Percentiles rank a stretch among this genome's conserved stretches.
These are phyloP conservation scores for Dendroctonus valens DNA, from an alignment of 1,140 invertebrate genomes.

Conservation along the genomic window DNA sequence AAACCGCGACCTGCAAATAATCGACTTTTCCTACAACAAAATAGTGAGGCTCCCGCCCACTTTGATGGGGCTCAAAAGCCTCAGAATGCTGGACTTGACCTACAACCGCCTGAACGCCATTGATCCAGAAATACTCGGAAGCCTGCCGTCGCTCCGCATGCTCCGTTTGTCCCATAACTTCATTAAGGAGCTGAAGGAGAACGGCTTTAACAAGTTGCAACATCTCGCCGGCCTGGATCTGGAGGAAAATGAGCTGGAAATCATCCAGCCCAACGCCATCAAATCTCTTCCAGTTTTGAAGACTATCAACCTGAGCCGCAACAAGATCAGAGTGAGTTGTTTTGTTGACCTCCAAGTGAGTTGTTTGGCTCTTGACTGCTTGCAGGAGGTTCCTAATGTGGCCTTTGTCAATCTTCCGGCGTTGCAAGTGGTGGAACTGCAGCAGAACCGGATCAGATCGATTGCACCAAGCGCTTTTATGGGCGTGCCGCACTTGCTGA, in stretches of 20 bases:
- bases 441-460: conserved; percentile 69
- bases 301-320: conserved; percentile 73
- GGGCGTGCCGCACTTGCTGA: conserved; percentile 71
- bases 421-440: conserved; percentile 72
- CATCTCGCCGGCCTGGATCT: conserved; percentile 72
- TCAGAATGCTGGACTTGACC: conserved; percentile 73
- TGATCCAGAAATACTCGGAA: conserved; percentile 64
- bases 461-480: conserved; percentile 75
- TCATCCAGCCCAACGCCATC: conserved; percentile 75
- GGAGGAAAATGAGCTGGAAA: conserved; percentile 77
- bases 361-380: background rate
- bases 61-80: conserved; percentile 63
- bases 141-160: conserved; percentile 64
- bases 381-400: conserved; percentile 62
- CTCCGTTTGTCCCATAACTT: conserved; percentile 72
- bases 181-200: conserved; percentile 67
- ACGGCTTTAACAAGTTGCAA: conserved; percentile 69
- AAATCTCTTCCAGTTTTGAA: conserved; percentile 72
- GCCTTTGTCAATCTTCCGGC: conserved; percentile 75
- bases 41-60: conserved; percentile 69
- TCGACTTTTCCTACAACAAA: conserved; percentile 78
- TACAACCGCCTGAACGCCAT: conserved; percentile 75
- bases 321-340: conserved; percentile 56
- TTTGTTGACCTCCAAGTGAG: background rate
- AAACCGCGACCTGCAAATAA: conserved; percentile 66